A percentile compares a stretch with the other conserved stretches of the same genome.
phyloP scores from a whole-genome alignment of 2,888 invertebrate genomes.

The Glaucopsyche alexis region DNA sequence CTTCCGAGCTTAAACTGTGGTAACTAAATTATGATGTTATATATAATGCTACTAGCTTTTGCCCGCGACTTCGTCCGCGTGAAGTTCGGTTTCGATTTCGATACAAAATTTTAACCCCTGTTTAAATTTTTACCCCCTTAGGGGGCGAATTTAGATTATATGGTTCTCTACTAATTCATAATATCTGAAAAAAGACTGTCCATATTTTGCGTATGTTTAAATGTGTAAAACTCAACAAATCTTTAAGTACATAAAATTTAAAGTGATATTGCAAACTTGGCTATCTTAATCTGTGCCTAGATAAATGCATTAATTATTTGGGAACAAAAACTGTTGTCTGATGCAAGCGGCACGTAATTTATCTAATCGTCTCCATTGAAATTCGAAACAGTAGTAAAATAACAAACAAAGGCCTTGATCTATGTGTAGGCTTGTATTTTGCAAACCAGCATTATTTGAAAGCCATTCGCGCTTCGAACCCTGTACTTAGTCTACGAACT shows the following conservation, averaged over 20 bases:
- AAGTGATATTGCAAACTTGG: neutral
- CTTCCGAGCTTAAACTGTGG: too few species aligned
- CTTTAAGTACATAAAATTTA: neutral
- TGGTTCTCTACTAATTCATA: too few species aligned
- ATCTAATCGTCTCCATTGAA: slow-evolving; percentile 60
- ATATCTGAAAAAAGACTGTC: too few species aligned
- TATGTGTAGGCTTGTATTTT: slow-evolving; percentile 58
- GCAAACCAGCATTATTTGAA: slow-evolving; percentile 58
- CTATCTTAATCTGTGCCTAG: slow-evolving; percentile 13
- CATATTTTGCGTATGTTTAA: neutral
- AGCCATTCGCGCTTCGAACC: slow-evolving; percentile 51
- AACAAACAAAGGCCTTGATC: slow-evolving; percentile 68
- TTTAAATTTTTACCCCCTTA: too few species aligned
- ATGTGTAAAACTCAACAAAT: neutral
- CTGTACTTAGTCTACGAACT: slow-evolving; percentile 36
- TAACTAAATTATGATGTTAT: too few species aligned
- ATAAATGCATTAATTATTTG: slow-evolving; percentile 16
- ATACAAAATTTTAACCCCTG: too few species aligned
- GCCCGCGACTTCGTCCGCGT: too few species aligned
- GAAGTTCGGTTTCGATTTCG: too few species aligned
- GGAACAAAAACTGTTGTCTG: slow-evolving; percentile 28
- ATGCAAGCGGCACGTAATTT: slow-evolving; percentile 39
- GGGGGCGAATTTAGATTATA: too few species aligned
- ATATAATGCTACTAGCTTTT: too few species aligned
- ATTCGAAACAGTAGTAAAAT: slow-evolving; percentile 49